Conservation (phyloP, 2,113 vertebrate genomes). For the Athene cunicularia region DNA sequence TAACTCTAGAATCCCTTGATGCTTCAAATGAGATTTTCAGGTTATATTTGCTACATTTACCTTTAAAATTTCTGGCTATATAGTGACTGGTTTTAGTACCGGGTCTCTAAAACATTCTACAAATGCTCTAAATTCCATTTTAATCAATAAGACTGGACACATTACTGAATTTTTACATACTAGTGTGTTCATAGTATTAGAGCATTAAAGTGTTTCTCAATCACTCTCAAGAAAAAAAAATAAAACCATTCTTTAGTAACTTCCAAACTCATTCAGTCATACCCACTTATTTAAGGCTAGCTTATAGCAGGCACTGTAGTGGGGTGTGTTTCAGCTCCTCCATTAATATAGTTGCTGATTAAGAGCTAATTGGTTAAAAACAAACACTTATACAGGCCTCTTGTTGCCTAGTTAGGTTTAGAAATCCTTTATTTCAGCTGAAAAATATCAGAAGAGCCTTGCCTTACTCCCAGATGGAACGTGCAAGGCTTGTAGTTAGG, state of each 20-base stretch:
- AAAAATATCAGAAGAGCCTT: background rate
- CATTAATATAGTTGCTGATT: background rate
- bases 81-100: background rate
- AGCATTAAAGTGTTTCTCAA: background rate
- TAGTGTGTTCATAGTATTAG: background rate
- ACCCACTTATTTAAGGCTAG: background rate
- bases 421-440: background rate
- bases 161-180: background rate
- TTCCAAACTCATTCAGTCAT: background rate
- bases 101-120: background rate
- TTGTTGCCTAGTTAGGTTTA: background rate
- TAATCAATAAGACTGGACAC: background rate
- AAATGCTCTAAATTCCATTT: background rate
- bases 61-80: background rate
- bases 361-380: background rate
- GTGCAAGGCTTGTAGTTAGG: background rate
- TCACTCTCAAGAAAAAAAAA: background rate
- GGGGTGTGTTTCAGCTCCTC: background rate
- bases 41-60: background rate
- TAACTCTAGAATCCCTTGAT: background rate
- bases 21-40: background rate
- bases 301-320: accelerated
- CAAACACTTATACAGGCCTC: background rate
- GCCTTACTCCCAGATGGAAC: background rate
- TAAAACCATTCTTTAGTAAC: background rate